Evolutionary conservation across 2,797 vertebrate species (phyloP), one percentile per base, ranked within the genome.

Genomic region (Mallotus villosus): DNA sequence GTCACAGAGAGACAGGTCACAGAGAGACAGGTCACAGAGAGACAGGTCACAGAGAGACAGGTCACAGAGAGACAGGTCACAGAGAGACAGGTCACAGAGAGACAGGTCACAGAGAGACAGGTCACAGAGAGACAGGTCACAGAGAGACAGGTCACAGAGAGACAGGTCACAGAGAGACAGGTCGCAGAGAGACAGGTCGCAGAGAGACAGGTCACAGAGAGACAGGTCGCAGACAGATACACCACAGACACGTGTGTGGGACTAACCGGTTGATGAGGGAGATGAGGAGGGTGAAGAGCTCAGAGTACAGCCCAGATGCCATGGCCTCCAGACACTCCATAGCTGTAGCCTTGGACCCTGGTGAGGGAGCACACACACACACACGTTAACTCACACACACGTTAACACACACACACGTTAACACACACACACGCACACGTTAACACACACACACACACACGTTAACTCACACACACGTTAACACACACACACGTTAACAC

Each of bases 281-380:
- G 87, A 99, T 90, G 64, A 98, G 89, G 49, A 96, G 87, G 0
- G 93, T 96, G 89, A 99, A 99, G 76, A 98, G 89, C 72, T 99
- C 97, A 0, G 95, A 94, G 83, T 99, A 99, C 77, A 99, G 93
- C 65, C 95, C 92, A 0, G 94, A 92, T 0, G 92, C 95, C 94
- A 97, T 94, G 72, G 95, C 96, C 85, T 98, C 97, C 75, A 99
- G 88, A 86, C 96, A 97, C 82, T 99, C 97, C 86, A 95, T 77
- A 0, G 96, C 97, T 0, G 95, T 94, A 73, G 93, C 84, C 86
- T 95, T 98, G 78, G 92, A 90, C 83, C 94, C 97, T 97, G 90
- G 49, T 59, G 58, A 25, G 49, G 67, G 59, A 69, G 37, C 67
- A 68, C 5, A 41, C 17, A 17, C 29, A 79, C 58, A 34, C 60